Evolutionary conservation across 1,140 invertebrate genomes (phyloP).

Genomic region (Macrobrachium nipponense): DNA sequence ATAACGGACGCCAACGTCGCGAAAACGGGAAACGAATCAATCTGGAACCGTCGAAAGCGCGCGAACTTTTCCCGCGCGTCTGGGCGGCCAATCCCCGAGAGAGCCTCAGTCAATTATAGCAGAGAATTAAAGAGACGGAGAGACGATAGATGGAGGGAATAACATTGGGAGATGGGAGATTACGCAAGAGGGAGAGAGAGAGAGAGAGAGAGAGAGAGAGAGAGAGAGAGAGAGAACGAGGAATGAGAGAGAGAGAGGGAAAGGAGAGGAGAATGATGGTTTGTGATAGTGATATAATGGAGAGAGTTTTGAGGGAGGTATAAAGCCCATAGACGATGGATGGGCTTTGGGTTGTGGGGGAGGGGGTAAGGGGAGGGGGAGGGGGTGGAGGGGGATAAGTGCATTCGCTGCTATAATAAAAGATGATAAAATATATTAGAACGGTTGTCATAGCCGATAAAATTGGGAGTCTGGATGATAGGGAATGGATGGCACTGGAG

Average conservation of each 20-base stretch:
- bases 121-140: constrained; percentile 60
- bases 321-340: not conserved
- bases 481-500: no score
- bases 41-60: not conserved
- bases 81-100: constrained; percentile 47
- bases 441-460: constrained; percentile 7
- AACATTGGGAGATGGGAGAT: constrained; percentile 61
- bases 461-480: not conserved
- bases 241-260: constrained; percentile 4
- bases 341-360: no score
- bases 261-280: not conserved
- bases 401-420: not conserved
- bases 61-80: not conserved
- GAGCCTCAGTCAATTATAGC: constrained; percentile 59
- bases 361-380: no score
- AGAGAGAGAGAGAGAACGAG: not conserved
- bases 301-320: constrained; percentile 15
- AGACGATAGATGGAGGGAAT: constrained; percentile 61
- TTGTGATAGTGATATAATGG: not conserved
- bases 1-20: no score
- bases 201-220: constrained; percentile 24
- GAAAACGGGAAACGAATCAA: not conserved
- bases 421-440: constrained; percentile 1
- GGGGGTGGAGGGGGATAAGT: no score
- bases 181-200: constrained; percentile 50